These are phyloP conservation scores for Patella vulgata DNA, from an alignment of 1,140 invertebrate genomes.

Conservation along the genomic window DNA sequence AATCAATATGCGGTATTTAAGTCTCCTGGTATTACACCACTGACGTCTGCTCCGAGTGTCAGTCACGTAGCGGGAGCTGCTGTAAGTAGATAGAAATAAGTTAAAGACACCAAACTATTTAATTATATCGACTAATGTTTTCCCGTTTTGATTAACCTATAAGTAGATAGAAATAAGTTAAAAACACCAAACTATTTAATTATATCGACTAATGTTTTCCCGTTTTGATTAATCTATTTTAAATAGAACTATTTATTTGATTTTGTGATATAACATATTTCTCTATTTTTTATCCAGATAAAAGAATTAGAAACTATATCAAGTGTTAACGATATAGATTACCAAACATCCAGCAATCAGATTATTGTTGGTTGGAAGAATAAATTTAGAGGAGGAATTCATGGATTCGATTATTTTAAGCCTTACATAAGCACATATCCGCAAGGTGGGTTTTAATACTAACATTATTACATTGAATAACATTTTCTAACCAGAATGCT, in stretches of 20 bases:
- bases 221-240: too few species aligned
- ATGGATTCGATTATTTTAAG: constrained; percentile 4
- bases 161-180: too few species aligned
- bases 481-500: too few species aligned
- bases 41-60: constrained; percentile 7
- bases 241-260: too few species aligned
- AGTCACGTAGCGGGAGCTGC: constrained; percentile 9
- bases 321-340: constrained; percentile 20
- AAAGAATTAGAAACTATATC: constrained; percentile 14
- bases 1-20: constrained; percentile 23
- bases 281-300: constrained; percentile 1
- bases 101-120: too few species aligned
- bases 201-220: too few species aligned
- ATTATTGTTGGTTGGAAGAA: constrained; percentile 18
- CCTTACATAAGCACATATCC: constrained; percentile 25
- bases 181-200: too few species aligned
- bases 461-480: too few species aligned
- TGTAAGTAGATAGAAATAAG: constrained; percentile 7
- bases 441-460: constrained; percentile 19
- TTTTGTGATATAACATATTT: too few species aligned
- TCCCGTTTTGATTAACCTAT: too few species aligned
- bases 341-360: constrained; percentile 1
- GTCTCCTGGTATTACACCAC: constrained; percentile 21
- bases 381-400: constrained; percentile 16
- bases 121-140: too few species aligned